These are phyloP conservation scores for Anabacerthia variegaticeps DNA, from an alignment of 2,797 vertebrate genomes.

Conservation along the genomic window DNA sequence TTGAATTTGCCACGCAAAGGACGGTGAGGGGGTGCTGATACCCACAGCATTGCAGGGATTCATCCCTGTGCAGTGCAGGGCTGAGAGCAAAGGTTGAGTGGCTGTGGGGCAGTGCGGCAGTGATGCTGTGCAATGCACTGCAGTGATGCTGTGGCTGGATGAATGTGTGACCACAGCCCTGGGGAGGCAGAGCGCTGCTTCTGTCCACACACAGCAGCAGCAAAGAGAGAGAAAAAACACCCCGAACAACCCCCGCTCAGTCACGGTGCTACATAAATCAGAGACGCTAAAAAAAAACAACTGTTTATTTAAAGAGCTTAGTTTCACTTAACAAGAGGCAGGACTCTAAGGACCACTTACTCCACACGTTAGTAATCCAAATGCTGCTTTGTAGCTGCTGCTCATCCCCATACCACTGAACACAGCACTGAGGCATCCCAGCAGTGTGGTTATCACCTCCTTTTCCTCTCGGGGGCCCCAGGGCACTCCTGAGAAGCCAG, in stretches of 20 bases:
- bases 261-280: neutral
- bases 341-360: neutral
- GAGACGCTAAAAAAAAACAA: neutral
- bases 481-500: neutral
- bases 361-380: neutral
- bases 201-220: neutral
- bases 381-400: neutral
- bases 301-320: neutral
- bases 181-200: neutral
- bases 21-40: neutral
- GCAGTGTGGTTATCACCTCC: accelerated
- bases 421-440: accelerated
- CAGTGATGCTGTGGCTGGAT: neutral
- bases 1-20: neutral
- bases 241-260: neutral
- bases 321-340: neutral
- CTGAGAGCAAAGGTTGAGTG: neutral
- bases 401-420: accelerated
- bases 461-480: neutral
- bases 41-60: no score
- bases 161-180: accelerated
- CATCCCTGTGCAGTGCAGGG: no score
- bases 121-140: neutral
- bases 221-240: neutral
- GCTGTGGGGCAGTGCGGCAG: neutral